A percentile compares a stretch with the other conserved stretches of the same genome.
These are phyloP conservation scores for Chironomus riparius DNA, from an alignment of 2,888 invertebrate genomes.

Conservation along the genomic window DNA sequence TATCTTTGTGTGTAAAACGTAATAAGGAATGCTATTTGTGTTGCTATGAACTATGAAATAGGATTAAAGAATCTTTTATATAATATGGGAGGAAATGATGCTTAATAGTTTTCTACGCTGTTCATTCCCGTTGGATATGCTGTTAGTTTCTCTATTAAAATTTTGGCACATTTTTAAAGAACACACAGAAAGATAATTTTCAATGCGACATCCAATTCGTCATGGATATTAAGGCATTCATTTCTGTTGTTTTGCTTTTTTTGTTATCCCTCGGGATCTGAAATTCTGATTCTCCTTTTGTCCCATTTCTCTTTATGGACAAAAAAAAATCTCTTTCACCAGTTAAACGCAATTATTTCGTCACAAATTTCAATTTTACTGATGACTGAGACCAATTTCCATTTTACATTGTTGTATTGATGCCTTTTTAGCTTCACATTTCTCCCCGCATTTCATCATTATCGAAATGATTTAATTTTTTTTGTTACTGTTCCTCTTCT, in stretches of 20 bases:
- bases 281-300: not conserved
- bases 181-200: slow-evolving; percentile 14
- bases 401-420: too few relatives aligned
- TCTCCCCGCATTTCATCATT: too few relatives aligned
- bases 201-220: slow-evolving; percentile 19
- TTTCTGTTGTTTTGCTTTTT: not conserved
- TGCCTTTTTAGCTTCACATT: too few relatives aligned
- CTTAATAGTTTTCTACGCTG: not conserved
- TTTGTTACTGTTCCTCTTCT: not conserved
- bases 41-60: not conserved
- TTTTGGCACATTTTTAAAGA: not conserved
- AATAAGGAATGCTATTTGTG: not conserved
- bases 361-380: too few relatives aligned
- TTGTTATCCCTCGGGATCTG: not conserved
- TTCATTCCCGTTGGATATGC: not conserved
- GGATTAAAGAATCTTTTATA: not conserved
- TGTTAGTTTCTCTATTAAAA: not conserved
- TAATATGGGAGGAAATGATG: not conserved
- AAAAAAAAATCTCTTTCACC: not conserved
- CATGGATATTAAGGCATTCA: slow-evolving; percentile 16
- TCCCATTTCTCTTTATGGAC: not conserved
- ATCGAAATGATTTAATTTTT: too few relatives aligned
- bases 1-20: not conserved
- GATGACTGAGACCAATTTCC: too few relatives aligned
- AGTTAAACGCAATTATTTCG: not conserved